These are phyloP conservation scores for Pteropus rufus DNA, from an alignment of 2,797 vertebrate genomes.

Conservation along the genomic window DNA sequence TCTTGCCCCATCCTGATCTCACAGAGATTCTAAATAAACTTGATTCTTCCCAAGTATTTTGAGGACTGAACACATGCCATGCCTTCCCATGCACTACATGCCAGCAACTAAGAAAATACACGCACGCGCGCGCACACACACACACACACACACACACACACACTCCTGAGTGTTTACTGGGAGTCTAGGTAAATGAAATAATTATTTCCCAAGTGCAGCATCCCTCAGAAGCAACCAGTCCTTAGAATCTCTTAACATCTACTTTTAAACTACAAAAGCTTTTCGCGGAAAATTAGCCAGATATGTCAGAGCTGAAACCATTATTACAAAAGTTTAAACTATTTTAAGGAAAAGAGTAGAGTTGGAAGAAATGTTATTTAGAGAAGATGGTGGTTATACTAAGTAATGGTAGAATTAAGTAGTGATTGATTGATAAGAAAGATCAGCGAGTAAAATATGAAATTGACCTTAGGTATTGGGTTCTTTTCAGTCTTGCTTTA, in stretches of 20 bases:
- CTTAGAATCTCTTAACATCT: not conserved
- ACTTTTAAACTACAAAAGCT: not conserved
- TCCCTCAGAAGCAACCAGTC: not conserved
- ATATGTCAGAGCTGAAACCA: not conserved
- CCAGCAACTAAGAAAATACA: not conserved
- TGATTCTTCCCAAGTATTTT: not conserved
- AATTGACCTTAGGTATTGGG: not conserved
- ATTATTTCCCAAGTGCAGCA: not conserved
- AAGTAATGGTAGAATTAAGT: not conserved
- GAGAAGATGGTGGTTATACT: not conserved
- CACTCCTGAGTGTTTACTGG: not conserved
- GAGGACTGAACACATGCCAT: not conserved
- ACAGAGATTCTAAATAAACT: not conserved
- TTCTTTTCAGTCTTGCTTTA: slow-evolving; percentile 6
- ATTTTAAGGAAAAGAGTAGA: not conserved
- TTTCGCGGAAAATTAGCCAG: not conserved
- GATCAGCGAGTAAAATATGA: not conserved
- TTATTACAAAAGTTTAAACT: not conserved
- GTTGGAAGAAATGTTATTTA: slow-evolving; percentile 16
- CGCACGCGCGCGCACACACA: not conserved
- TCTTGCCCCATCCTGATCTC: not conserved
- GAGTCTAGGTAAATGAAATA: not conserved
- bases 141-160: not conserved
- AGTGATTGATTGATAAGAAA: not conserved
- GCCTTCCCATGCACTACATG: not conserved